Conservation (phyloP, 2,888 invertebrate genomes). For the Octodonta nipae region DNA sequence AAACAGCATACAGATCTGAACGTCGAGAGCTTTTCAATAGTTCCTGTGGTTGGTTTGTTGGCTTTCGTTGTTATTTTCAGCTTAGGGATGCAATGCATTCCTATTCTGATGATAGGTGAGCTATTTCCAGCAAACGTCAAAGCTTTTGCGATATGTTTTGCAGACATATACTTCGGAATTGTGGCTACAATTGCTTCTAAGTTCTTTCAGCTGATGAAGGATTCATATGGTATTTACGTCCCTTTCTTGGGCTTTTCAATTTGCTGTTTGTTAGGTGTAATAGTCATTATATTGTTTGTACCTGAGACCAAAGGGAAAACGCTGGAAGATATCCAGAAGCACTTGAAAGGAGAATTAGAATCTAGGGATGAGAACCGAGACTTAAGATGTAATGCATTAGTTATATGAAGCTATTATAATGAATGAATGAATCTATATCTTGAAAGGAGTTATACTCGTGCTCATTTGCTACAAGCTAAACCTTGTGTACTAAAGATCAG, state of each 20-base stretch:
- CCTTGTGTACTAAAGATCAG: too few relatives aligned
- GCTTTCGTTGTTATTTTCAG: constrained; percentile 39
- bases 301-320: constrained; percentile 63
- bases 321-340: constrained; percentile 53
- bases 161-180: constrained; percentile 39
- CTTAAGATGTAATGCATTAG: too few relatives aligned
- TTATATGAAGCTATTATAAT: too few relatives aligned
- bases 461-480: too few relatives aligned
- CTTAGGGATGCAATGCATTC: constrained; percentile 41
- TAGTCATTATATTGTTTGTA: constrained; percentile 47
- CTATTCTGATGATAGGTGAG: constrained; percentile 41
- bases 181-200: constrained; percentile 38
- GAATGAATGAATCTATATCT: too few relatives aligned
- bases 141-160: constrained; percentile 44
- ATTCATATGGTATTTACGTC: constrained; percentile 46
- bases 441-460: too few relatives aligned
- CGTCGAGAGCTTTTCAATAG: constrained; percentile 28
- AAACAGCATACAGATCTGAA: constrained; percentile 30
- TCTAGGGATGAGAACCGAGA: too few relatives aligned
- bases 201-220: constrained; percentile 40
- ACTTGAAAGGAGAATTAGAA: constrained; percentile 43
- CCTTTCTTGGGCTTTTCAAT: constrained; percentile 52
- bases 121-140: constrained; percentile 43
- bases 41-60: constrained; percentile 38
- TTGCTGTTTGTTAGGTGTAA: constrained; percentile 46